Conservation (phyloP, 2,113 vertebrate species). For the Pelusios castaneus region DNA sequence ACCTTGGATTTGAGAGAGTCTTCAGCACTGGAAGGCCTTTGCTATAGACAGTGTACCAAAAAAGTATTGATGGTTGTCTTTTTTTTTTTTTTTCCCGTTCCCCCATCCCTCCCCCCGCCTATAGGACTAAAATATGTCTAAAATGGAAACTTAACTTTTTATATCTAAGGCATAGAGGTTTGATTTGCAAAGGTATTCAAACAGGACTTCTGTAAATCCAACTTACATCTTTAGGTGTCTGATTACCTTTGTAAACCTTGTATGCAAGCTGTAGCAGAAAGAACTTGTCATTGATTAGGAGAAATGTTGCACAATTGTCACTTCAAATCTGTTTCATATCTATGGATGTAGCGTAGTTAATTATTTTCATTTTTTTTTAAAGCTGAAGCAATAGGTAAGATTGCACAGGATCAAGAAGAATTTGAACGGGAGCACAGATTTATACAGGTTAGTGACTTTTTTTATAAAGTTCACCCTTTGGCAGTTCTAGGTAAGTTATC, state of each 20-base stretch:
- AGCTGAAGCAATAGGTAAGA: slow-evolving; percentile 90
- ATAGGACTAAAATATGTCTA: neutral
- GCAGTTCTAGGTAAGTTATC: neutral
- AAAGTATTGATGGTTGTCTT: neutral
- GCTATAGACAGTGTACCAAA: neutral
- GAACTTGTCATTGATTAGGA: neutral
- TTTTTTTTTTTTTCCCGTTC: neutral
- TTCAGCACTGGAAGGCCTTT: neutral
- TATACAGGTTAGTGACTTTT: slow-evolving; percentile 84
- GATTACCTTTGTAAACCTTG: neutral
- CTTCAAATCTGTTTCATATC: neutral
- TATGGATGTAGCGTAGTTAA: no score
- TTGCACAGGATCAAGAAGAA: slow-evolving; percentile 88
- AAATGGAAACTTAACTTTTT: neutral
- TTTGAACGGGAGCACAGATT: slow-evolving; percentile 93
- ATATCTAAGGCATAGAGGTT: neutral
- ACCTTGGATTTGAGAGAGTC: neutral
- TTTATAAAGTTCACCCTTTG: neutral
- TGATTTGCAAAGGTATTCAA: neutral
- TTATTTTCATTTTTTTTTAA: slow-evolving; percentile 36
- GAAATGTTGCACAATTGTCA: neutral
- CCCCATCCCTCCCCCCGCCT: no score
- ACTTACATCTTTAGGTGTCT: neutral
- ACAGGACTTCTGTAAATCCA: neutral
- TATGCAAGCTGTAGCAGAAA: neutral